A percentile compares a stretch with the other conserved stretches of the same genome.
These are phyloP conservation scores for Edolisoma coerulescens DNA, from an alignment of 2,113 vertebrate genomes.

Conservation along the genomic window DNA sequence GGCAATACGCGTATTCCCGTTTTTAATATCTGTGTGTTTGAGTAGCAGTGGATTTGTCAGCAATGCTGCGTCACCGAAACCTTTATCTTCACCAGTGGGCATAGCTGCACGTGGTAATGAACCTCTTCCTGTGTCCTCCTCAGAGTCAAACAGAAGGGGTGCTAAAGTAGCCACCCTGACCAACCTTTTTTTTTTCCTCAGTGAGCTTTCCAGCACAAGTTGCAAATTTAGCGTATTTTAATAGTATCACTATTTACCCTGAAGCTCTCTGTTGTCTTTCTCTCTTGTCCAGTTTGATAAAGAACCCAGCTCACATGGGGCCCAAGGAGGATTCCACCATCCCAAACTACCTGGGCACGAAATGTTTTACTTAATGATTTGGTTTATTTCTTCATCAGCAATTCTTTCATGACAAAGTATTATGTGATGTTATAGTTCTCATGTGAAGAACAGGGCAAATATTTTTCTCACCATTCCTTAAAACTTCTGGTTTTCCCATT, in stretches of 20 bases:
- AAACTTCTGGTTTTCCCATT: neutral
- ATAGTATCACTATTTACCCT: neutral
- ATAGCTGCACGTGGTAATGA: constrained; percentile 3
- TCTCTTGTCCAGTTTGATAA: neutral
- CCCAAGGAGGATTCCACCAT: neutral
- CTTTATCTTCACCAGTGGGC: constrained; percentile 58
- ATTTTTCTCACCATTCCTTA: neutral
- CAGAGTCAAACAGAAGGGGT: constrained; percentile 39
- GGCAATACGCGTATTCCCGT: constrained; percentile 51
- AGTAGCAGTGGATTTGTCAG: constrained; percentile 37
- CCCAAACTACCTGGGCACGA: neutral
- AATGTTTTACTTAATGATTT: neutral
- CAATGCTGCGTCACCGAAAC: constrained; percentile 38
- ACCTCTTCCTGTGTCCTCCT: constrained; percentile 57
- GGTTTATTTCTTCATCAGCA: neutral
- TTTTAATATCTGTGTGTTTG: constrained; percentile 61
- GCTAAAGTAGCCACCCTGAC: constrained; percentile 57
- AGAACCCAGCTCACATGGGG: neutral
- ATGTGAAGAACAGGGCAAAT: neutral
- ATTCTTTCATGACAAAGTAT: neutral
- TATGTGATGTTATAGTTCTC: neutral
- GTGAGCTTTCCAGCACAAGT: neutral
- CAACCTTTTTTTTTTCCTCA: neutral
- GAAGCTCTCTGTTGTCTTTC: neutral
- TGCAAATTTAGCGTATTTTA: neutral